Conservation (phyloP, 2,888 invertebrate species). For the Phaonia tiefii region DNA sequence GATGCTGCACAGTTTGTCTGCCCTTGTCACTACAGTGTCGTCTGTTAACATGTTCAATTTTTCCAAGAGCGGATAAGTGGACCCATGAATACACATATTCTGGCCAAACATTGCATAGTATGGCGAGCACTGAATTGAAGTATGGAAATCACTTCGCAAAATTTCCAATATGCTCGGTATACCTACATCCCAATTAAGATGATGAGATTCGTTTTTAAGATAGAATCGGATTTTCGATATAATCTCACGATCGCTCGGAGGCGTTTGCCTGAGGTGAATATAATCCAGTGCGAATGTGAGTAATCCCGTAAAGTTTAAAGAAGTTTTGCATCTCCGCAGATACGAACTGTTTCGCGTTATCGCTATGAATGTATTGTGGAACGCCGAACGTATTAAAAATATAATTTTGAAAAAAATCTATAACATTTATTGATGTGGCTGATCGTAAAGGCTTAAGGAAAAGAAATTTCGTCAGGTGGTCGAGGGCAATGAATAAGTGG, state of each 20-base stretch:
- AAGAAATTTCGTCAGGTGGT: too few relatives aligned
- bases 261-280: constrained; percentile 63
- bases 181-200: not conserved
- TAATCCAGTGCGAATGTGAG: constrained; percentile 47
- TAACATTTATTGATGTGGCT: constrained; percentile 29
- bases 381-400: constrained; percentile 51
- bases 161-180: constrained; percentile 22
- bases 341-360: constrained; percentile 57
- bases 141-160: constrained; percentile 48
- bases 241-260: constrained; percentile 50
- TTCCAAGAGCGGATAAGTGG: constrained; percentile 40
- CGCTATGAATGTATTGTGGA: constrained; percentile 42
- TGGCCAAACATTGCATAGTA: constrained; percentile 43
- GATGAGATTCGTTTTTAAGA: not conserved
- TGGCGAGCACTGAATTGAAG: constrained; percentile 39
- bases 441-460: constrained; percentile 30
- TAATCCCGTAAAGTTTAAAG: constrained; percentile 34
- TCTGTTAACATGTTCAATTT: constrained; percentile 32
- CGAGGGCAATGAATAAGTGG: too few relatives aligned
- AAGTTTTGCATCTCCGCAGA: constrained; percentile 47
- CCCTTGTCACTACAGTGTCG: too few relatives aligned
- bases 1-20: too few relatives aligned
- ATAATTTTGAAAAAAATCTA: too few relatives aligned
- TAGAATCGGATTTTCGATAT: constrained; percentile 18
- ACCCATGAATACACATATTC: constrained; percentile 47